These are phyloP conservation scores for Eupsilia transversa DNA, from an alignment of 2,888 invertebrate species.

Conservation along the genomic window DNA sequence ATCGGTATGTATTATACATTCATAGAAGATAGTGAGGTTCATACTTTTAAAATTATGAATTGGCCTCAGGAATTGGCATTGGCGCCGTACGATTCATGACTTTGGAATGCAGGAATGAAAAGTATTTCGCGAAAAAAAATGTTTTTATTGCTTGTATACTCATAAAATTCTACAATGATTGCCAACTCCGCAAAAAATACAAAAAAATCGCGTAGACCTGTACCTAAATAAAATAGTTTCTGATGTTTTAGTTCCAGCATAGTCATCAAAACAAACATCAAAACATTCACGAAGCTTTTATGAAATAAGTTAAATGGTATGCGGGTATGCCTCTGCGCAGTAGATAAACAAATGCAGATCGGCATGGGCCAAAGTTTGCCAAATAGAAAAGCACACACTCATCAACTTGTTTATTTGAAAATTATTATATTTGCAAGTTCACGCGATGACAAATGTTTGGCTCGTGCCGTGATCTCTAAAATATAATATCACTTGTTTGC, in stretches of 20 bases:
- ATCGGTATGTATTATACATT: slow-evolving; percentile 61
- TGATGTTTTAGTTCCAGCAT: not conserved
- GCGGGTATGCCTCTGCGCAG: slow-evolving; percentile 10
- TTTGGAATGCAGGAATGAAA: slow-evolving; percentile 53
- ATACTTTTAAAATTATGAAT: slow-evolving; percentile 53
- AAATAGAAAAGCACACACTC: slow-evolving; percentile 25
- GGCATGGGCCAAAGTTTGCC: slow-evolving; percentile 1
- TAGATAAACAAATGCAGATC: not conserved
- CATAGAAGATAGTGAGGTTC: slow-evolving; percentile 54
- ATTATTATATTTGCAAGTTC: slow-evolving; percentile 36
- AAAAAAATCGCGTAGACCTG: not conserved
- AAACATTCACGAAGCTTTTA: slow-evolving; percentile 11
- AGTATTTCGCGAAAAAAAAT: not conserved
- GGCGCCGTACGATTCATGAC: slow-evolving; percentile 53
- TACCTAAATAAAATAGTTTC: not conserved
- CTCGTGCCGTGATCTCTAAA: slow-evolving; percentile 52
- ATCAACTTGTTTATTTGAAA: slow-evolving; percentile 24
- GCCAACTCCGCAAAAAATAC: slow-evolving; percentile 5
- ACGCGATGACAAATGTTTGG: slow-evolving; percentile 58
- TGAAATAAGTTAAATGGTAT: slow-evolving; percentile 15
- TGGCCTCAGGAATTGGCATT: slow-evolving; percentile 42
- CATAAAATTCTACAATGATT: not conserved
- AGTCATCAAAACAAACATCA: slow-evolving; percentile 29
- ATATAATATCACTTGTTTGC: slow-evolving; percentile 38
- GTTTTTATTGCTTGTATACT: slow-evolving; percentile 29